Percentiles rank a stretch among this genome's conserved stretches.
phyloP scores from a whole-genome alignment of 2,888 invertebrate species.

The Lobophora halterata region DNA sequence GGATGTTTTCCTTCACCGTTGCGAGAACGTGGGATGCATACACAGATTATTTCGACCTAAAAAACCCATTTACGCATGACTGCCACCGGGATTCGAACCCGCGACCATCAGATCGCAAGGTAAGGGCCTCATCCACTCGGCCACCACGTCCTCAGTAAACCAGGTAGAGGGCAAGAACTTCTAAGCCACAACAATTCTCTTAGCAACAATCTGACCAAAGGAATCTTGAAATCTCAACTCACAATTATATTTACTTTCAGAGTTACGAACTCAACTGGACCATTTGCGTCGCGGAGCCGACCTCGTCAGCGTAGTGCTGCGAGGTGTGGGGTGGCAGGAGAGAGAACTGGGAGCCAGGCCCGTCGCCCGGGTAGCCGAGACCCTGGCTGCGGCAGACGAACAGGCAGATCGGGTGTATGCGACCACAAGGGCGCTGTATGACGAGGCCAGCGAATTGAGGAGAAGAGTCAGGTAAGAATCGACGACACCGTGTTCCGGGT shows the following conservation, averaged over 20 bases:
- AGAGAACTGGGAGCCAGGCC: constrained; percentile 53
- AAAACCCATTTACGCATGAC: too few species aligned
- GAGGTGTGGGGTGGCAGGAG: constrained; percentile 71
- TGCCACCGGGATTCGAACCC: too few species aligned
- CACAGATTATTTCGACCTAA: too few species aligned
- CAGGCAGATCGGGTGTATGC: constrained; percentile 66
- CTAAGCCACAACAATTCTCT: too few species aligned
- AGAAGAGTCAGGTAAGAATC: constrained; percentile 54
- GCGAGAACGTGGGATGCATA: too few species aligned
- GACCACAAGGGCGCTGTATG: constrained; percentile 63
- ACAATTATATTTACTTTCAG: constrained; percentile 5
- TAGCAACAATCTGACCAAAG: too few species aligned
- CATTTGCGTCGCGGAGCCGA: constrained; percentile 53
- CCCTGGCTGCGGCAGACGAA: constrained; percentile 42
- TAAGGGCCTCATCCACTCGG: too few species aligned
- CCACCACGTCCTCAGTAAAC: too few species aligned
- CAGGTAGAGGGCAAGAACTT: too few species aligned
- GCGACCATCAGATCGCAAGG: too few species aligned
- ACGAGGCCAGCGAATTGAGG: constrained; percentile 71
- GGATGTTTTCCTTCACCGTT: too few species aligned
- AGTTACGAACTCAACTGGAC: constrained; percentile 24
- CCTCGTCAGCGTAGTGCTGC: constrained; percentile 59
- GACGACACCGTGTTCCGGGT: too few species aligned
- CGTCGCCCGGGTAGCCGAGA: constrained; percentile 36
- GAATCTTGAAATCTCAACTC: neutral